phyloP scores from a whole-genome alignment of 2,797 vertebrate genomes.

The Halcyon chelicuti region DNA sequence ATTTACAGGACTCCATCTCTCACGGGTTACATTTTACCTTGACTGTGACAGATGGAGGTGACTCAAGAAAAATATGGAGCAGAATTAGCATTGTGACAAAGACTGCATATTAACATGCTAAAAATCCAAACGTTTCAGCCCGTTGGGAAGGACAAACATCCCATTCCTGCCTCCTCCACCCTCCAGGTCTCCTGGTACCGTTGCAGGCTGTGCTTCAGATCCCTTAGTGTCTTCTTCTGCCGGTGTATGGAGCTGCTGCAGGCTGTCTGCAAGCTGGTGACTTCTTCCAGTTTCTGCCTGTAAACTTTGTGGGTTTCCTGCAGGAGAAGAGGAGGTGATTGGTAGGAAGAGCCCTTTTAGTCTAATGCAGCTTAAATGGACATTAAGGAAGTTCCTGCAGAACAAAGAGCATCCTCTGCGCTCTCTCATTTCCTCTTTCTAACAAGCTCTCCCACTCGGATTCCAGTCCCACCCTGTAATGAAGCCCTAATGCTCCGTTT shows the following conservation, averaged over 20 bases:
- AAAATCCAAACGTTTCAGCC: not conserved
- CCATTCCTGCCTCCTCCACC: not conserved
- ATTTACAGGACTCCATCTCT: not conserved
- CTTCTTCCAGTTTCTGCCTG: constrained; percentile 93
- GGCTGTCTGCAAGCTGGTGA: constrained; percentile 87
- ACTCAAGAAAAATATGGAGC: not conserved
- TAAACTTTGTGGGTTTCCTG: constrained; percentile 97
- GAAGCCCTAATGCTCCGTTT: not conserved
- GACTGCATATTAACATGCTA: not conserved
- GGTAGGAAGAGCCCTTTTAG: not conserved
- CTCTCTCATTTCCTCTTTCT: not conserved
- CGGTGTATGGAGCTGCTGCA: constrained; percentile 90
- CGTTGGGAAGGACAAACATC: not conserved
- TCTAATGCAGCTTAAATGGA: not conserved
- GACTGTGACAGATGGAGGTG: not conserved
- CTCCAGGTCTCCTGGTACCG: constrained; percentile 75
- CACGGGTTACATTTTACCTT: not conserved
- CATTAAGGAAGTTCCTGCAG: not conserved
- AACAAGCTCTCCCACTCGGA: not conserved
- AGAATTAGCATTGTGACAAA: not conserved
- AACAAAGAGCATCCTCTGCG: not conserved
- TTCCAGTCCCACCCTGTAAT: not conserved
- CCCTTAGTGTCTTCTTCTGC: constrained; percentile 89
- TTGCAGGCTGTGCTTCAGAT: constrained; percentile 83
- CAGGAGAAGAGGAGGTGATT: not conserved